Base-by-base conservation (phyloP, 2,888 invertebrate genomes). In the Hemicrepidius hirtus region DNA sequence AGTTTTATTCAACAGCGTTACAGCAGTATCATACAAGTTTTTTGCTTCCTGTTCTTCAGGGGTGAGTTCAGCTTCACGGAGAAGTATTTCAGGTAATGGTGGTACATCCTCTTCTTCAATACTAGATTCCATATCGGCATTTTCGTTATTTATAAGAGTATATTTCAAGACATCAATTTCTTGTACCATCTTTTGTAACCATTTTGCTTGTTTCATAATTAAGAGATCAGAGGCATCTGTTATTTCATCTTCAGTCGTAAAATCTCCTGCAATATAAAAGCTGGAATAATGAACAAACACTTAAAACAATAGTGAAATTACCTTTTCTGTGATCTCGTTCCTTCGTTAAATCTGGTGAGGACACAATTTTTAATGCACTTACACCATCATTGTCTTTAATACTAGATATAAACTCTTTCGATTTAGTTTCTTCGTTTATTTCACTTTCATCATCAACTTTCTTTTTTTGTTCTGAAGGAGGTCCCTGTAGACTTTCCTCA, bases 41-140 rank as follows among this genome's bases (percentile, higher is more conserved):
- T 95, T 92, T 37, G 94, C 97, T 89, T 93, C 92, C 81, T 90
- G 86, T 76, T 94, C 88, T 80, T 92, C 91, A 0, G 90, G 88
- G 21, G 91, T 90, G n/a, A 92, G 81, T 78, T 89, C 89, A 40
- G 78, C 77, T 4, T 85, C 84, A 28, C 87, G 85, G 20, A 86
- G 82, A 18, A 87, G 85, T 37, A 85, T 85, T 41, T 88, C 87
- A n/a, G 88, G 82, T 12, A 88, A 84, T 6, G 88, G 88, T 18
- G 91, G 85, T 53, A 88, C 86, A 75, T 89, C 89, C 55, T 89
- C 82, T 28, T 89, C 85, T 41, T 90, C 89, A 73, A 88, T 87
- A 24, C 44, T 44, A 3, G 60, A 24, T 4, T 60, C 60, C 13
- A 60, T 60, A n/a, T 60, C 60, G 32, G 77, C 78, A 57, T 78